A percentile compares a stretch with the other conserved stretches of the same genome.
phyloP scores from a whole-genome alignment of 1,140 invertebrate species.

The Bicyclus anynana region DNA sequence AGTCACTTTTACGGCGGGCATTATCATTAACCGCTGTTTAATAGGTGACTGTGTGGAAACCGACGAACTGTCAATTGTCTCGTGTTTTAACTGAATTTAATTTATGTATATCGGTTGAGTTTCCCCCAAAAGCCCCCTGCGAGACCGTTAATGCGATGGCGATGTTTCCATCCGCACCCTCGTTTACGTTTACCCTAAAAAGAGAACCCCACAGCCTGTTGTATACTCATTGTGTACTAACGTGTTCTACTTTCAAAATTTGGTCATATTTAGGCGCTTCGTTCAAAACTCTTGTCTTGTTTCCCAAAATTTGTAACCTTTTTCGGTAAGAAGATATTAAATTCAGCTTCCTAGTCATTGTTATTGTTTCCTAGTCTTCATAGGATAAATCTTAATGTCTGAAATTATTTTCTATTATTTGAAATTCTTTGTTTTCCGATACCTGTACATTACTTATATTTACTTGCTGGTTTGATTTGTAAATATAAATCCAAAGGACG shows the following conservation, averaged over 20 bases:
- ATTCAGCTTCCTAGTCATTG: no score
- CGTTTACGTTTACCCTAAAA: conserved; percentile 61
- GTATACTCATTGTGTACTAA: conserved; percentile 15
- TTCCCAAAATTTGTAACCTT: no score
- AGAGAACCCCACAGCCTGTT: conserved; percentile 44
- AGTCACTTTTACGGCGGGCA: conserved; percentile 47
- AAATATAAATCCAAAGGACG: conserved; percentile 2
- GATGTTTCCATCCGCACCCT: conserved; percentile 66
- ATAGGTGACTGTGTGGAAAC: conserved; percentile 11
- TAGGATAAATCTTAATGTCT: no score
- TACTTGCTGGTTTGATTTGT: background rate
- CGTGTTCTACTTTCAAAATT: conserved; percentile 5
- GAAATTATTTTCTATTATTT: no score
- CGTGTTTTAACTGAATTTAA: conserved; percentile 9
- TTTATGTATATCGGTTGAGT: conserved; percentile 16
- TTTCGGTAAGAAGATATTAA: no score
- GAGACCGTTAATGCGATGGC: conserved; percentile 53
- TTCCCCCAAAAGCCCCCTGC: conserved; percentile 31
- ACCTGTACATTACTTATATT: background rate
- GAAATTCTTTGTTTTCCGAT: no score
- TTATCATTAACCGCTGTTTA: conserved; percentile 12
- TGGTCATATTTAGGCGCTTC: conserved; percentile 5
- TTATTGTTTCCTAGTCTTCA: no score
- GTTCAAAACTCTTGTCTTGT: no score
- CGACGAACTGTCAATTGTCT: conserved; percentile 10